These are phyloP conservation scores for Punctoribates punctum DNA, from an alignment of 2,888 invertebrate species.

Conservation along the genomic window DNA sequence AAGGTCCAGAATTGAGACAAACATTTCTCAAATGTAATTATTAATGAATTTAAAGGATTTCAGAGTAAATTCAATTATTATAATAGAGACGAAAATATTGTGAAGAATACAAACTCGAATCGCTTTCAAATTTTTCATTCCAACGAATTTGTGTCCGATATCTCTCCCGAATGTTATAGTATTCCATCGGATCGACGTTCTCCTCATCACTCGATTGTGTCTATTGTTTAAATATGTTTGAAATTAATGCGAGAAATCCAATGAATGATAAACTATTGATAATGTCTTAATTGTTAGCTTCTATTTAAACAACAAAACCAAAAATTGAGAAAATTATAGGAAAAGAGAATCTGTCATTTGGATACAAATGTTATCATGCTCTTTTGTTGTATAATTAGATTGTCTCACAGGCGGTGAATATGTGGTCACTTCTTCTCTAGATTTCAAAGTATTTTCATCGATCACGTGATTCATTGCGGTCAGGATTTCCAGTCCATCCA, in stretches of 20 bases:
- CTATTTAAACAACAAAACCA: no score
- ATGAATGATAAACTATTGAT: no score
- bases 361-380: no score
- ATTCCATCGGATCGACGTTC: background rate
- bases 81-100: background rate
- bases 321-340: no score
- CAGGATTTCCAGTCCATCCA: constrained; percentile 42
- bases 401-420: background rate
- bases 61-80: background rate
- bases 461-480: constrained; percentile 39
- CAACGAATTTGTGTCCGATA: constrained; percentile 17
- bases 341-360: no score
- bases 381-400: no score
- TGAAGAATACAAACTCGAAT: constrained; percentile 28
- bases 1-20: no score
- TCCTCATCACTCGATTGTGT: background rate
- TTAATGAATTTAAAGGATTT: no score
- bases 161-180: background rate
- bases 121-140: constrained; percentile 36
- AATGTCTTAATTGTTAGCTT: no score
- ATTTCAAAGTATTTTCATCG: background rate
- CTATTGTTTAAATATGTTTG: background rate
- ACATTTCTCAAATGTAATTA: no score
- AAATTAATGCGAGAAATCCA: background rate
- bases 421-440: background rate